phyloP scores from a whole-genome alignment of 2,113 vertebrate species.

The Varanus komodoensis region DNA sequence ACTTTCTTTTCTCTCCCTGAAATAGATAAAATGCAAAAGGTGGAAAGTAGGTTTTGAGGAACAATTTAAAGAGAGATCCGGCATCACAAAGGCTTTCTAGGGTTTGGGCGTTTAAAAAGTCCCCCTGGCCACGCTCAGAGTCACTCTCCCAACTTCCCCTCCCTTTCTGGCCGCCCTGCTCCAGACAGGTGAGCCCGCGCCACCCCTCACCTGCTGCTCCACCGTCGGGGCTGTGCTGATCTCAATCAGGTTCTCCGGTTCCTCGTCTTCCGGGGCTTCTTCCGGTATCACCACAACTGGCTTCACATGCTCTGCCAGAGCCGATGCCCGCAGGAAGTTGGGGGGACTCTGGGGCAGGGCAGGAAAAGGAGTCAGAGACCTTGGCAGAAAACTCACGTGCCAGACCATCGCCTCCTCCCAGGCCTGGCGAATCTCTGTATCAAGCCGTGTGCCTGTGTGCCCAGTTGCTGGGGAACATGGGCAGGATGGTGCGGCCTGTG shows the following conservation, averaged over 20 bases:
- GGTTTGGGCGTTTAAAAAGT: too few relatives aligned
- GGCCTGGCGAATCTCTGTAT: too few relatives aligned
- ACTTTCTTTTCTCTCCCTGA: neutral
- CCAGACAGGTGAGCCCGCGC: too few relatives aligned
- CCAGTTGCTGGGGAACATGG: too few relatives aligned
- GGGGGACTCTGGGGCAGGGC: conserved; percentile 81
- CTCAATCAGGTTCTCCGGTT: conserved; percentile 91
- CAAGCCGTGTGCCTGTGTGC: too few relatives aligned
- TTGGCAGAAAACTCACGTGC: neutral
- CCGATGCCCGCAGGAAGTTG: conserved; percentile 93
- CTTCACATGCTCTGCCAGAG: conserved; percentile 94
- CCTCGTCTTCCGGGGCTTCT: conserved; percentile 88
- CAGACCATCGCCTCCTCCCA: too few relatives aligned
- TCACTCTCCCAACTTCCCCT: too few relatives aligned
- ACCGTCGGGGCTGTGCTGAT: conserved; percentile 76
- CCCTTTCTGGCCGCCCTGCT: neutral
- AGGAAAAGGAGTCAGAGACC: neutral
- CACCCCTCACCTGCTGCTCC: conserved; percentile 70
- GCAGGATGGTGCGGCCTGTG: too few relatives aligned
- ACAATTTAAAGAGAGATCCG: too few relatives aligned
- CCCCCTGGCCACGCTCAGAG: neutral
- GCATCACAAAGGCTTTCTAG: too few relatives aligned
- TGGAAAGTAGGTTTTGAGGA: too few relatives aligned
- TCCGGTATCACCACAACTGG: conserved; percentile 95
- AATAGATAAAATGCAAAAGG: neutral